Evolutionary conservation across 2,113 vertebrate species (phyloP).

Genomic region (Salvelinus namaycush): DNA sequence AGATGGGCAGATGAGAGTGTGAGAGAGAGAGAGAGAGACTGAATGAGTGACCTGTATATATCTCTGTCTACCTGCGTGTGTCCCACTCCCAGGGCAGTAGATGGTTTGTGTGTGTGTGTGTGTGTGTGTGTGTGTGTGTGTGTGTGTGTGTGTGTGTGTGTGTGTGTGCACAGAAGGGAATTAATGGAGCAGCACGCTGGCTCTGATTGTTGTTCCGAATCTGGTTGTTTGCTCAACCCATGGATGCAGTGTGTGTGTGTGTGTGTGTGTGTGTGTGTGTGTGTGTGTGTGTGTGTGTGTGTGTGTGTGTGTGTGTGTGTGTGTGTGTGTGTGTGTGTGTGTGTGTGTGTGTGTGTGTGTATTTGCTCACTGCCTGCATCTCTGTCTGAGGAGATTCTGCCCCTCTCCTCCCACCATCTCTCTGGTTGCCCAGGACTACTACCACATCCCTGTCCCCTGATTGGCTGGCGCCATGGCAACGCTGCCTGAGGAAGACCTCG

Average conservation of each 20-base stretch:
- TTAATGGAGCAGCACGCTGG: constrained; percentile 70
- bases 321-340: constrained; percentile 23
- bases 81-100: not conserved
- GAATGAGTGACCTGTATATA: not conserved
- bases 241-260: constrained; percentile 17
- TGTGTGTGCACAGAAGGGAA: constrained; percentile 47
- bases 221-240: constrained; percentile 67
- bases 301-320: constrained; percentile 29
- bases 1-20: not conserved
- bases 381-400: constrained; percentile 22
- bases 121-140: constrained; percentile 30
- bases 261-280: constrained; percentile 27
- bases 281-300: constrained; percentile 28
- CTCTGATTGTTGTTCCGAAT: constrained; percentile 67
- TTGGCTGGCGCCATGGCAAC: constrained; percentile 67
- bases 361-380: constrained; percentile 23
- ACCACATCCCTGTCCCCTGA: constrained; percentile 61
- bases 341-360: constrained; percentile 34
- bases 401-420: constrained; percentile 30
- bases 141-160: no score
- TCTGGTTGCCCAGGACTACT: constrained; percentile 63
- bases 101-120: constrained; percentile 16
- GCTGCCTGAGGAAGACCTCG: constrained; percentile 16
- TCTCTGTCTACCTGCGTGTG: not conserved
- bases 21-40: not conserved